Conservation (phyloP, 1,140 invertebrate genomes). For the Paracyclopina nana region DNA sequence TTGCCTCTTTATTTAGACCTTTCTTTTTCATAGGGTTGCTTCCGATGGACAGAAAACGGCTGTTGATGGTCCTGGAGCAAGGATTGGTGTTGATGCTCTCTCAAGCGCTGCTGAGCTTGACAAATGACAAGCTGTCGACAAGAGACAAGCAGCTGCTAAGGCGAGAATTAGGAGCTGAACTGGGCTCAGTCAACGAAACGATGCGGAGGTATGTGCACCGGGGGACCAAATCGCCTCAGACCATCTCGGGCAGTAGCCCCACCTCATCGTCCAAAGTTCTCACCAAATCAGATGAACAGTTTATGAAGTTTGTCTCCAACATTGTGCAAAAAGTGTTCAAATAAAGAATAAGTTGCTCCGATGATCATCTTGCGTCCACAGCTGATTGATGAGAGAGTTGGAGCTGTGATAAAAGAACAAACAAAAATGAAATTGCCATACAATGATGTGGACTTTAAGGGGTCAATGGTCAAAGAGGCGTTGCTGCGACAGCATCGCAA, state of each 20-base stretch:
- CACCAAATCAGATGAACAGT: neutral
- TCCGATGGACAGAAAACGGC: neutral
- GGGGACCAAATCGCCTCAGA: slow-evolving; percentile 16
- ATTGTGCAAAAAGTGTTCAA: neutral
- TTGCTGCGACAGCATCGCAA: no score
- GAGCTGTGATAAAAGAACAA: no score
- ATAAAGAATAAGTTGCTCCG: no score
- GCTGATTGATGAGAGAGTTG: no score
- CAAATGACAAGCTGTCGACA: slow-evolving; percentile 22
- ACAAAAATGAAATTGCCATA: no score
- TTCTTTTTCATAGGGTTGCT: no score
- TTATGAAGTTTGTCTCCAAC: neutral
- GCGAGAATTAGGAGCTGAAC: slow-evolving; percentile 27
- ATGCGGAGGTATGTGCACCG: slow-evolving; percentile 17
- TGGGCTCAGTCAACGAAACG: slow-evolving; percentile 20
- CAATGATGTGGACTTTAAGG: no score
- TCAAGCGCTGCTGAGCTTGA: slow-evolving; percentile 25
- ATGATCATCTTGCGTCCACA: no score
- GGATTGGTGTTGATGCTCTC: slow-evolving; percentile 25
- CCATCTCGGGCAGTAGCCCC: neutral
- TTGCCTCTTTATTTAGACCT: no score
- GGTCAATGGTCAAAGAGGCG: no score
- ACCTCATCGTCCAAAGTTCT: neutral
- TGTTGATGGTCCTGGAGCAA: slow-evolving; percentile 14
- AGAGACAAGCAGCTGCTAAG: slow-evolving; percentile 27